Conservation (phyloP, 2,113 vertebrate genomes). For the Aegithalos caudatus region DNA sequence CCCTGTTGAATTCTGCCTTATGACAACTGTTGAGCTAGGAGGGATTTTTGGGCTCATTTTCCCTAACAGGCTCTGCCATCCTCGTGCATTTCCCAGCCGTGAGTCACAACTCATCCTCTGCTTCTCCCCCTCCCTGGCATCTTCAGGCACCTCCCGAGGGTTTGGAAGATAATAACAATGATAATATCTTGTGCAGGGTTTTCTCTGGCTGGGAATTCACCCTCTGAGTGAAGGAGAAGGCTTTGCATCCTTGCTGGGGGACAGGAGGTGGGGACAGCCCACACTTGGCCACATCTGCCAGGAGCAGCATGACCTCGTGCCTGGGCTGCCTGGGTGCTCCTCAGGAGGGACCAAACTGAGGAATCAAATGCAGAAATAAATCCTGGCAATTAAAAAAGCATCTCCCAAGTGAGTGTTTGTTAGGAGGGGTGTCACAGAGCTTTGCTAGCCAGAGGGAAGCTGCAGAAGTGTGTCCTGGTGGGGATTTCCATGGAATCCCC, state of each 20-base stretch:
- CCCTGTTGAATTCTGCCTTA: not conserved
- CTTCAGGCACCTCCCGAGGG: not conserved
- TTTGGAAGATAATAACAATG: not conserved
- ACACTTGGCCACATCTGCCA: fast-evolving
- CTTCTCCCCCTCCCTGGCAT: not conserved
- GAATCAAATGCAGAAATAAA: not conserved
- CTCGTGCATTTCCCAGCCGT: not conserved
- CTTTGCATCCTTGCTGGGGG: not conserved
- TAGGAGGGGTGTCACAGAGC: not conserved
- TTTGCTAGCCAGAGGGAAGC: not conserved
- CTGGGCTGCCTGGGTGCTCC: fast-evolving
- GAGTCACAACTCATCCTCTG: constrained; percentile 16
- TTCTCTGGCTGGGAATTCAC: not conserved
- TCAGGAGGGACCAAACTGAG: fast-evolving
- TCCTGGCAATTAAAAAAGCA: not conserved
- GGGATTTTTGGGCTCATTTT: not conserved
- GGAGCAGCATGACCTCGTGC: fast-evolving
- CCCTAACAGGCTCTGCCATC: not conserved
- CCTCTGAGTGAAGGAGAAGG: fast-evolving
- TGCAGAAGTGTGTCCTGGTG: not conserved
- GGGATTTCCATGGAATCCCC: not conserved
- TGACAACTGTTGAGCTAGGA: not conserved
- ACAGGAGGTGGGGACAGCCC: not conserved
- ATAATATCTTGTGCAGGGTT: not conserved
- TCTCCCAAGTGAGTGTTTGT: fast-evolving